Base-by-base conservation (phyloP, 2,113 vertebrate genomes). In the Connochaetes taurinus region DNA sequence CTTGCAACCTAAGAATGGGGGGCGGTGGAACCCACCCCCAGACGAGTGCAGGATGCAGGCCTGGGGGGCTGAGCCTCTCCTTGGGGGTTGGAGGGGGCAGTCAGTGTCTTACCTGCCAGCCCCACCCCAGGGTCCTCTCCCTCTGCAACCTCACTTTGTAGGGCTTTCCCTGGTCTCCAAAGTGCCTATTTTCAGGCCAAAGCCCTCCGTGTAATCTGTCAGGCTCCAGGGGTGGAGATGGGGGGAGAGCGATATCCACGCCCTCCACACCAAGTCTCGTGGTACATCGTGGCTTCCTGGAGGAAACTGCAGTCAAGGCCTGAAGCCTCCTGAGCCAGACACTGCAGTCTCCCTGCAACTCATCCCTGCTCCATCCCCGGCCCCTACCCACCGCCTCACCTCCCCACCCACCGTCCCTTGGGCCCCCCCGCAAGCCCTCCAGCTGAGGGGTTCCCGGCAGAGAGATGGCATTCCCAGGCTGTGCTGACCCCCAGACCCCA, bases 241-340 rank as follows among this genome's bases (percentile, higher is more conserved):
- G 11, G 60, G 12, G 0, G 11, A 21, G 17, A 80, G 55, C 7
- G 9, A 0, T 21, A 21, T 5, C 19, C 17, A 1, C 13, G 2
- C 36, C 2, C 36, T 4, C 4, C 29, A 3, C 23, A 14, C 13
- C 5, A 17, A 40, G 8, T 16, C 14, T 27, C 6, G 3, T 12
- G 50, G 27, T 0, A 6, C 90, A 33, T 1, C 0, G 13, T 0
- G 36, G 11, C 14, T 71, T 57, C 19, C 62, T 17, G 33, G 15
- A 25, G 43, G 10, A 2, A 47, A 16, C 11, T 1, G 7, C 50
- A 15, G 23, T 19, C 25, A 6, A 9, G 50, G 58, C 25, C 31
- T 7, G 36, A 80, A 21, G 11, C 9, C 6, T 15, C 36, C 3
- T 0, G 1, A 36, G 25, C 53, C 45, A 50, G 64, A 43, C 1